These are phyloP conservation scores for Brachirus orientalis DNA, from an alignment of 2,113 vertebrate genomes.

Conservation along the genomic window DNA sequence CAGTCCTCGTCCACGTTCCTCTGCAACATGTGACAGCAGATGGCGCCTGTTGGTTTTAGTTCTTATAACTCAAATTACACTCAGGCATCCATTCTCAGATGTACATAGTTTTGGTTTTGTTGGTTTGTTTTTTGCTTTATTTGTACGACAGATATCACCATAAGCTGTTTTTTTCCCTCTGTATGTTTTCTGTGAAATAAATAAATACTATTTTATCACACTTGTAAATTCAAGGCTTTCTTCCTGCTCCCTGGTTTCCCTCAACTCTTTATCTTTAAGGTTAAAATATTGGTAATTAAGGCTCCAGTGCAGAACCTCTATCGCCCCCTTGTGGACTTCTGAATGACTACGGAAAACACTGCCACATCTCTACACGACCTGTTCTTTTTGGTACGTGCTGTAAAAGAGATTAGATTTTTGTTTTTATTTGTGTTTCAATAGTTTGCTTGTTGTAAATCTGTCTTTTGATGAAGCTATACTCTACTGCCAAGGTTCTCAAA, in stretches of 20 bases:
- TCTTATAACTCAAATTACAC: conserved; percentile 36
- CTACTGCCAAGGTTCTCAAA: no score
- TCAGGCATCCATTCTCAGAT: conserved; percentile 69
- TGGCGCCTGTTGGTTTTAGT: conserved; percentile 55
- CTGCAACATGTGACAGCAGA: conserved; percentile 48
- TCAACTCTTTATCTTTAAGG: no score
- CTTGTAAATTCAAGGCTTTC: background rate
- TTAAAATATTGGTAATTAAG: no score
- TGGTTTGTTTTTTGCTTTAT: conserved; percentile 58
- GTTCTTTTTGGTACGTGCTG: no score
- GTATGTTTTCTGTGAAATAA: conserved; percentile 81
- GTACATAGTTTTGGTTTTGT: conserved; percentile 56
- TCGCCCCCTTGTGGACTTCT: no score
- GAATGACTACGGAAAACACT: no score
- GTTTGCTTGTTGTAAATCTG: no score
- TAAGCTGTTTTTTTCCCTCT: conserved; percentile 77
- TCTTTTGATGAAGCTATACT: no score
- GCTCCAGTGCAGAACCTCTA: no score
- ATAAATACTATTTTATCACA: conserved; percentile 85
- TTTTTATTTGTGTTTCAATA: no score
- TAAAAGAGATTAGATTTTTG: no score
- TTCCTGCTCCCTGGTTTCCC: background rate
- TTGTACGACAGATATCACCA: conserved; percentile 74
- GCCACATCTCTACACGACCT: no score
- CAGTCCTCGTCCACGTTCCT: conserved; percentile 28